Conservation (phyloP, 2,797 vertebrate species). For the Margarornis squamiger region DNA sequence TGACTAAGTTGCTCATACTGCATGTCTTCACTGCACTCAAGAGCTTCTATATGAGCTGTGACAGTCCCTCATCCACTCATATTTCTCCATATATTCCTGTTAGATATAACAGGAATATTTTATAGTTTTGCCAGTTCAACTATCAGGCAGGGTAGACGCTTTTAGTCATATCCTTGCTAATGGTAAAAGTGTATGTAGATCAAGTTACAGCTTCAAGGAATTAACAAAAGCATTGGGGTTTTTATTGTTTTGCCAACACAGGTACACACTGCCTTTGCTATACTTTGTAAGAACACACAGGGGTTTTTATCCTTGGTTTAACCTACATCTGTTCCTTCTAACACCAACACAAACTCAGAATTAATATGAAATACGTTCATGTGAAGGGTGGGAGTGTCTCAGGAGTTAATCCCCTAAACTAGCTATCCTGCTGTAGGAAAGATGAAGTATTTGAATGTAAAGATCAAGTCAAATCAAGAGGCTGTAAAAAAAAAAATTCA, state of each 20-base stretch:
- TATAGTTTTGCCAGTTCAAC: neutral
- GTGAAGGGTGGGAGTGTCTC: fast-evolving
- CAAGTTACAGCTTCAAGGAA: neutral
- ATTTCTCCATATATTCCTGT: neutral
- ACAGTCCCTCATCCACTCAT: neutral
- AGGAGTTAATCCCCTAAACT: neutral
- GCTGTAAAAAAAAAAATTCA: neutral
- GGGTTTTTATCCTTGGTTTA: neutral
- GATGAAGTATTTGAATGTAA: neutral
- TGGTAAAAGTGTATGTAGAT: neutral
- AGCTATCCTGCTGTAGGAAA: neutral
- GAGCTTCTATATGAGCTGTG: neutral
- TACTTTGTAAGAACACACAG: neutral
- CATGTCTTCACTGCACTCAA: neutral
- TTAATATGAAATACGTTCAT: neutral
- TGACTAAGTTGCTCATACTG: neutral
- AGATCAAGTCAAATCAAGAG: neutral
- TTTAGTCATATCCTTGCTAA: neutral
- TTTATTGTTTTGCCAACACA: neutral
- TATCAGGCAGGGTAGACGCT: neutral
- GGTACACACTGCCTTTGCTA: neutral
- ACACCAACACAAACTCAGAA: neutral
- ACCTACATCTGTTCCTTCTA: neutral
- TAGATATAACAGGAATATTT: neutral
- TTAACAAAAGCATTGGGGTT: neutral